A percentile compares a stretch with the other conserved stretches of the same genome.
These are phyloP conservation scores for Nannospalax galili DNA, from an alignment of 2,113 vertebrate genomes.

Conservation along the genomic window DNA sequence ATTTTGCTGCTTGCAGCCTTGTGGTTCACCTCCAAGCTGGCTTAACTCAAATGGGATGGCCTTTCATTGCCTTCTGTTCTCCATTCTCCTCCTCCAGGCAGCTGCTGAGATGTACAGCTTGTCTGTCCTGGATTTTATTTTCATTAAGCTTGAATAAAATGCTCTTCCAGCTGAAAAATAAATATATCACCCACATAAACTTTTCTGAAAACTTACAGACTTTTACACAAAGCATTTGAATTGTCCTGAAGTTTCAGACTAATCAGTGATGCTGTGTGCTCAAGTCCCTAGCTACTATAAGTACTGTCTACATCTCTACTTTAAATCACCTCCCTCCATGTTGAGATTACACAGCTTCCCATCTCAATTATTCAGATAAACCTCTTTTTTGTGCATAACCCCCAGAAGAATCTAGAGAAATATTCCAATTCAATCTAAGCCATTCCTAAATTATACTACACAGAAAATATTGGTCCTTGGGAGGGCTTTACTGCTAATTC, in stretches of 20 bases:
- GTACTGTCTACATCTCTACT: background rate
- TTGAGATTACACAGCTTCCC: background rate
- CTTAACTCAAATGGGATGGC: too few relatives aligned
- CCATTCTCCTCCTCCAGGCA: too few relatives aligned
- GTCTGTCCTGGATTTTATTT: too few relatives aligned
- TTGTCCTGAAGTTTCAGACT: background rate
- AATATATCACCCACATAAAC: too few relatives aligned
- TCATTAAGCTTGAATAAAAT: too few relatives aligned
- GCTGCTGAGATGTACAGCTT: too few relatives aligned
- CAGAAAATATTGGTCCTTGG: background rate
- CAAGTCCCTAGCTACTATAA: accelerated
- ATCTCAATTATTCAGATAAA: background rate
- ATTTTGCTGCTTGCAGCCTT: too few relatives aligned
- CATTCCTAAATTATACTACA: background rate
- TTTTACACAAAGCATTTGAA: background rate
- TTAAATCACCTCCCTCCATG: background rate
- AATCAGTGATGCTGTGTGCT: accelerated
- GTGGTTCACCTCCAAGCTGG: too few relatives aligned
- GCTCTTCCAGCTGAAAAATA: too few relatives aligned
- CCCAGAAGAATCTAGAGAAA: background rate
- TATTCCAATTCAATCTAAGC: background rate
- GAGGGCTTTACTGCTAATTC: background rate
- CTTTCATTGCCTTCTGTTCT: too few relatives aligned
- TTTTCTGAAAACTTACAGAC: too few relatives aligned
- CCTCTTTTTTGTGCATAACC: background rate